Conservation (phyloP, 2,797 vertebrate species). For the Margarornis squamiger region DNA sequence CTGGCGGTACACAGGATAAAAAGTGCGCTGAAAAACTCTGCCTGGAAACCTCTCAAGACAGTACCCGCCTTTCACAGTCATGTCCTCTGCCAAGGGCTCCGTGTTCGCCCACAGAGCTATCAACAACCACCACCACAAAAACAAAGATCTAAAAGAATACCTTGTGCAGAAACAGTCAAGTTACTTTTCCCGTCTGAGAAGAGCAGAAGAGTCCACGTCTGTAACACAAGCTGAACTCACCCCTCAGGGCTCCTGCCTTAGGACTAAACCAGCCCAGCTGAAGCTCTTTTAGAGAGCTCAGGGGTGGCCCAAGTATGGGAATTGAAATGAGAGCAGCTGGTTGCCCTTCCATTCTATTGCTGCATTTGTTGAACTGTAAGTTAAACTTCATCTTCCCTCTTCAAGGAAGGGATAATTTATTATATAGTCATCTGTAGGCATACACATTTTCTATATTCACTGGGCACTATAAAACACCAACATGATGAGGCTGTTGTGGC, state of each 20-base stretch:
- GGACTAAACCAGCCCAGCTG: not conserved
- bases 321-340: not conserved
- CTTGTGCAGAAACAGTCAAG: not conserved
- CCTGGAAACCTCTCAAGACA: not conserved
- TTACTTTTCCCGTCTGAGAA: not conserved
- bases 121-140: not conserved
- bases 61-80: not conserved
- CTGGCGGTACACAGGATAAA: not conserved
- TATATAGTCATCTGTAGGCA: not conserved
- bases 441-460: not conserved
- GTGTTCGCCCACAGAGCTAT: not conserved
- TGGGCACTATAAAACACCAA: not conserved
- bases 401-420: not conserved
- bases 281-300: not conserved
- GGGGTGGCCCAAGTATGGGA: not conserved
- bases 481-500: not conserved
- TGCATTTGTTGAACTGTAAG: not conserved
- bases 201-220: not conserved
- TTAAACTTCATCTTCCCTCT: not conserved
- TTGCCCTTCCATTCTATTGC: not conserved
- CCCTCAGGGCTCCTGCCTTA: not conserved
- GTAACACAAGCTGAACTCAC: not conserved
- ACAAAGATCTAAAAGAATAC: not conserved
- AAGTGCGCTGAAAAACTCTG: not conserved
- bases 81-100: fast-evolving